Conservation (phyloP, 2,113 vertebrate species). For the Tauraco erythrolophus region DNA sequence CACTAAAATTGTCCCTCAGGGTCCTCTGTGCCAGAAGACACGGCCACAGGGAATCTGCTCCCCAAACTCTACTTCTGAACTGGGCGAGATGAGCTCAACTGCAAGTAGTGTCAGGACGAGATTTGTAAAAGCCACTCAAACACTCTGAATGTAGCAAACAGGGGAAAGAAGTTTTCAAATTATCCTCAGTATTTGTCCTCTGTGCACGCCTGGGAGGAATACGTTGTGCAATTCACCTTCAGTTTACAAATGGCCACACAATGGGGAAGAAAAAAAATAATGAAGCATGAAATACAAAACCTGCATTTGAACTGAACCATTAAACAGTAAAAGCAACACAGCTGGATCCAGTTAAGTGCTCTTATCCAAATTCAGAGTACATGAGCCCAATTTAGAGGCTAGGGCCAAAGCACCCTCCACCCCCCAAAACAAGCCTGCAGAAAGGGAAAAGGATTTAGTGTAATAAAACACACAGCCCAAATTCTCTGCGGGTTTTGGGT, state of each 20-base stretch:
- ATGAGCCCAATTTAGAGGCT: not conserved
- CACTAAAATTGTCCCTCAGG: too few relatives aligned
- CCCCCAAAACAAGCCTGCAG: not conserved
- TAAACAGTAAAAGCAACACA: not conserved
- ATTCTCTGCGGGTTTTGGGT: not conserved
- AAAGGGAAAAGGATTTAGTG: not conserved
- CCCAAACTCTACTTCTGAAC: not conserved
- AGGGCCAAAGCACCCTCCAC: not conserved
- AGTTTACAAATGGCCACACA: conserved; percentile 14
- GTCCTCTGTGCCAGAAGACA: too few relatives aligned
- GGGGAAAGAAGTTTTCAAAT: not conserved
- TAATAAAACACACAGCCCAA: accelerated
- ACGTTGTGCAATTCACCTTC: not conserved
- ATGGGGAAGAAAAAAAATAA: not conserved
- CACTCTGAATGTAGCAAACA: accelerated
- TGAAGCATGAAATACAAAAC: conserved; percentile 47
- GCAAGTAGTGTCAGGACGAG: accelerated
- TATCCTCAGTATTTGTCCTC: not conserved
- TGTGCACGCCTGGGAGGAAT: not conserved
- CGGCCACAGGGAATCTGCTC: not conserved
- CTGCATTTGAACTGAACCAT: conserved; percentile 21
- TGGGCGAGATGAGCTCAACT: not conserved
- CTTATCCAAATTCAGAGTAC: not conserved
- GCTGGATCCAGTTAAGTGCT: not conserved
- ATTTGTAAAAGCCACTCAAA: not conserved